Base-by-base conservation (phyloP, 2,797 vertebrate genomes). In the Arnoldichthys spilopterus region DNA sequence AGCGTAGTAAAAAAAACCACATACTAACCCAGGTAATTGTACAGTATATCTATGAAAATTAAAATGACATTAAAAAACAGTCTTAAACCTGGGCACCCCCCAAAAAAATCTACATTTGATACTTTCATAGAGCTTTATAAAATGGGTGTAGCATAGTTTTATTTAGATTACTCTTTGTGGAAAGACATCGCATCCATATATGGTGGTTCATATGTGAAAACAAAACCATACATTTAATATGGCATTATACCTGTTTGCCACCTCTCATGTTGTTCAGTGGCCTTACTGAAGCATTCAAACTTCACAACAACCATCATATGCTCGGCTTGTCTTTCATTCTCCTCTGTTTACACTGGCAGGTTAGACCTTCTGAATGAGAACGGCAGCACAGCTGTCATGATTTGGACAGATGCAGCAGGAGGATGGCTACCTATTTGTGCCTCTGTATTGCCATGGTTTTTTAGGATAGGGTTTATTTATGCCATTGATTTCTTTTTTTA, bases 351-450 rank as follows among this genome's bases (percentile, higher is more conserved):
- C 71, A 82, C 43, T 51, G 62, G n/a, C 22, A 68, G 54, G 66
- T 72, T 56, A 43, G 54, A 34, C 68, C 77, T 54, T 67, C 61
- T 15, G 45, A 28, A 49, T 51, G 49, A 58, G 43, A 71, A 68
- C 26, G 72, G 72, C 53, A 66, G 63, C 67, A 73, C 30, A 70
- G 74, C 62, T 74, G 28, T 78, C 40, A 51, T 49, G 66, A 49
- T 13, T 53, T 51, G 51, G 47, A 64, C 49, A 78, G 72, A 81
- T 56, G 37, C 72, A 63, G 15, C 26, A 53, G 68, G 71, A 71
- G 76, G 30, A 70, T 16, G 34, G 91, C 90, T 93, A 92, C 91
- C 91, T 93, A 90, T 92, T 91, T 89, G 88, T 94, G 90, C 90
- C 93, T 94, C 88, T 92, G 90, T 88, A 91, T 91, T 89, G 79